A percentile compares a stretch with the other conserved stretches of the same genome.
Evolutionary conservation across 92 coral and sea anemone species (phyloP).

Genomic region (Umimayanthus kanabou): DNA sequence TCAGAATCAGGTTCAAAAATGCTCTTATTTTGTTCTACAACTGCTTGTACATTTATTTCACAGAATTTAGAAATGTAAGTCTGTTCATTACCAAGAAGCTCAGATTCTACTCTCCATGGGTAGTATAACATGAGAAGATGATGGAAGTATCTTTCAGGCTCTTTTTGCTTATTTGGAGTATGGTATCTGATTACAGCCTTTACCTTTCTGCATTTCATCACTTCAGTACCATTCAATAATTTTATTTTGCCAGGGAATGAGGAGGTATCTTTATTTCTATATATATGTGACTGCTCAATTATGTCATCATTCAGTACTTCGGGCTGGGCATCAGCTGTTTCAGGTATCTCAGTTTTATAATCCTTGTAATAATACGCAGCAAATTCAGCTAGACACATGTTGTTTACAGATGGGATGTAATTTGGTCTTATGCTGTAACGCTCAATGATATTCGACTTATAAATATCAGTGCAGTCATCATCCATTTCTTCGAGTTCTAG

Average conservation of each 20-base stretch:
- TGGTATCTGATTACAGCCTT: conserved; percentile 51
- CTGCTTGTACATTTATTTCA: neutral
- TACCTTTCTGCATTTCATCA: conserved; percentile 50
- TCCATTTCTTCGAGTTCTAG: neutral
- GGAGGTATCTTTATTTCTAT: neutral
- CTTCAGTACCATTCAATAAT: conserved; percentile 40
- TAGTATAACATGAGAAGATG: conserved; percentile 42
- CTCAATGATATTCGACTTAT: conserved; percentile 21
- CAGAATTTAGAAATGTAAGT: conserved; percentile 4
- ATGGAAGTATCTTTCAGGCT: conserved; percentile 53
- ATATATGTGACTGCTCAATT: neutral
- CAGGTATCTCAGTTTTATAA: conserved; percentile 42
- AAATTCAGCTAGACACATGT: conserved; percentile 39
- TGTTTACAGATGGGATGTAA: conserved; percentile 25
- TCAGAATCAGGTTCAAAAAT: neutral
- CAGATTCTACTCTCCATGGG: conserved; percentile 6
- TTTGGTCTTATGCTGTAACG: conserved; percentile 37
- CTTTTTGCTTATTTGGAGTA: conserved; percentile 47
- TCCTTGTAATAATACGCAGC: conserved; percentile 66
- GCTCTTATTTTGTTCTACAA: neutral
- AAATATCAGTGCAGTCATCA: conserved; percentile 1
- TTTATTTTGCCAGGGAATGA: conserved; percentile 42
- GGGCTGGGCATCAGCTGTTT: conserved; percentile 58
- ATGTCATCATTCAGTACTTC: conserved; percentile 30
- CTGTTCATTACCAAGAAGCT: neutral